Evolutionary conservation across 1,140 invertebrate species (phyloP), one percentile per base, ranked within the genome.

Genomic region (Centruroides sculpturatus): DNA sequence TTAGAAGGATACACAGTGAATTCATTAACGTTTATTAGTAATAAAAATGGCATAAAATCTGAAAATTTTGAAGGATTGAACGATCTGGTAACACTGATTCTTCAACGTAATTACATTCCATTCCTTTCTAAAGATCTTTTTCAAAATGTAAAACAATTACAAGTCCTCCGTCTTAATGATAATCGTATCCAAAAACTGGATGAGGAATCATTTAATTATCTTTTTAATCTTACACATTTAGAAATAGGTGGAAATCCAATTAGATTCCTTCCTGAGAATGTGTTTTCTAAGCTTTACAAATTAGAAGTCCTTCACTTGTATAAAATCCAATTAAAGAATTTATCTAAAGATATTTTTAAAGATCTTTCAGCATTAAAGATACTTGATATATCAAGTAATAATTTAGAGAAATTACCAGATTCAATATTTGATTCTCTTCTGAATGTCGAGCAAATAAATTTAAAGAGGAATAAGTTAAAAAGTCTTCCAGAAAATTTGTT

Each of bases 341-440:
- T 65, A 10, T 59, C 64, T 11, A 13, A 49, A 41, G 47, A 12
- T 8, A 12, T 65, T 11, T 65, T 65, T 41, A 62, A 35, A 54
- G 63, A 53, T 62, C 56, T 69, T n/a, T 47, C 47, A 11, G 54
- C 59, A 36, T 56, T 70, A 12, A 62, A 68, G 55, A 51, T 63
- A 34, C 57, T 70, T n/a, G 68, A 70, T 53, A 49, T 70, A 6
- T 50, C 60, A n/a, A 55, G 66, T 52, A 70, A 70, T 64, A 54
- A 64, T 3, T 49, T 70, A 3, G 62, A 36, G 8, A 4, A 51
- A 12, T 23, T 70, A 8, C 59, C 61, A 10, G 47, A 59, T 13
- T 36, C 51, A 34, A 49, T 67, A 34, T 65, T 70, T 12, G 47
- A n/a, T 34, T 53, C 60, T 34, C 56, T 67, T 10, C 57, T 55